Evolutionary conservation across 2,113 vertebrate species (phyloP), one percentile per base, ranked within the genome.

Genomic region (Mormoops blainvillei): DNA sequence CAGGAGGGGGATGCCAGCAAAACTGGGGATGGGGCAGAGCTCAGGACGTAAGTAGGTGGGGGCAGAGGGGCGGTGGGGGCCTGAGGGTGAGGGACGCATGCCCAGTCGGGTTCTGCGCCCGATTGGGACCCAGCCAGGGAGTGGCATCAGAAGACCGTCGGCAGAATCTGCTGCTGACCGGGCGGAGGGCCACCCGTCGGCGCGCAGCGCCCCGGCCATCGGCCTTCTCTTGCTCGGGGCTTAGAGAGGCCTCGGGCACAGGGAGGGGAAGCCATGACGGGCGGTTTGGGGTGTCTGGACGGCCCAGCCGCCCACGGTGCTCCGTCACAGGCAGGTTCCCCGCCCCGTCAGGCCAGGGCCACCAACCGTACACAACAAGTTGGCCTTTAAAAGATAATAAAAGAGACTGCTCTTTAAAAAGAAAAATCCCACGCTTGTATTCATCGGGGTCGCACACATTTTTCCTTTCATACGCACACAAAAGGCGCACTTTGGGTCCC

Each of bases 161-260:
- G 19, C 56, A 0, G 38, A 6, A 4, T 24, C n/a, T 45, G 56
- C 11, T 10, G 19, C 38, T 12, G 52, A 5, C 1, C 2, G 5
- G 22, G 20, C 24, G 2, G 3, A 24, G 33, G 12, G 0, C 28
- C 8, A 0, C 19, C 10, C 2, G 84, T 7, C 14, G n/a, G 4
- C 22, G 7, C 10, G 3, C 31, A n/a, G n/a, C n/a, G n/a, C n/a
- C 28, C 7, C 12, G 9, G 33, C 15, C 0, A 0, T 2, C 31
- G 24, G 11, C 31, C 28, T 91, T 89, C 38, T 91, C 43, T n/a
- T 11, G 11, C 4, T 3, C 28, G 41, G 70, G 81, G 20, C 28
- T 38, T 20, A 4, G 2, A 1, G 83, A 33, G 43, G 38, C 50
- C 7, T 67, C 56, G 45, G 94, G 36, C 68, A 67, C 74, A 48